phyloP scores from a whole-genome alignment of 2,113 vertebrate genomes.

The cat (Felis catus) region F.catus_Fca126_mat1.0 CM031426.1:45498001-45498500 shows the following conservation, averaged over 20 bases:
- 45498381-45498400: neutral
- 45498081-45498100: neutral
- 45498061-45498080: accelerated
- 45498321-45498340: neutral
- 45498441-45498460: neutral
- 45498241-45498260: neutral
- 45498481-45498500: neutral
- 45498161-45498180: slow-evolving; percentile 4
- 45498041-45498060: neutral
- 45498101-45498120: neutral
- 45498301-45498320: neutral
- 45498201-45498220: neutral
- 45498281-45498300: neutral
- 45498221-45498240: neutral
- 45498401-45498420: neutral
- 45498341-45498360: neutral
- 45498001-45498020: neutral
- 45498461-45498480: neutral
- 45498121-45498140: neutral
- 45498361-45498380: neutral
- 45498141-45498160: neutral
- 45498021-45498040: neutral
- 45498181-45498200: neutral
- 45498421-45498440: neutral
- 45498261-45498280: neutral